These are phyloP conservation scores for Aphis gossypii DNA, from an alignment of 1,140 invertebrate genomes.

Conservation along the genomic window DNA sequence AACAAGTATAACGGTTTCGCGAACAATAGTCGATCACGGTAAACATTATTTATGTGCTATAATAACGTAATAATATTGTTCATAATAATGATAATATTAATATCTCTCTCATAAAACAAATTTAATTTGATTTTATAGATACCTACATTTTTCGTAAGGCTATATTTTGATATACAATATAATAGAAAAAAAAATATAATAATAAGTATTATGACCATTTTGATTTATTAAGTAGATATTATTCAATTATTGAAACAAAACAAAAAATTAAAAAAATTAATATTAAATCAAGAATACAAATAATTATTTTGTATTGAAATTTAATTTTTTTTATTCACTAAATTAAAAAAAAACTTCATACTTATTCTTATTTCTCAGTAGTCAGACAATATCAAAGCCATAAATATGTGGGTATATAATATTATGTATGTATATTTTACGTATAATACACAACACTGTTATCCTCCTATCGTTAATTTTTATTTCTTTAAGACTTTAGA, in stretches of 20 bases:
- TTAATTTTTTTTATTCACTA: not conserved
- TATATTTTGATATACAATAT: not conserved
- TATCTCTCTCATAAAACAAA: not conserved
- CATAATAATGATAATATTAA: conserved; percentile 9
- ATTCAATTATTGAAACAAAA: not conserved
- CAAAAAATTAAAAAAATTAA: not conserved
- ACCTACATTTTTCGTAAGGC: not conserved
- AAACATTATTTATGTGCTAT: conserved; percentile 1
- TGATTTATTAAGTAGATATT: not conserved
- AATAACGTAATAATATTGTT: not conserved
- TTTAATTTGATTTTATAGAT: not conserved
- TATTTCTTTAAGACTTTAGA: not conserved
- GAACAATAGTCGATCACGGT: not conserved
- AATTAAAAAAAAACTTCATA: not conserved
- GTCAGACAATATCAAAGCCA: not conserved
- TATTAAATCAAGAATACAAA: not conserved
- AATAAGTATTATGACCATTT: not conserved
- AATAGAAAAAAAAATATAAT: not conserved
- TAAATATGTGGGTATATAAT: not conserved
- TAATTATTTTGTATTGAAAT: not conserved
- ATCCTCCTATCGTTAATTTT: not conserved
- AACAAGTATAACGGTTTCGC: not conserved
- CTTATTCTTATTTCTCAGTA: not conserved
- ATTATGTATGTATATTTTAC: not conserved
- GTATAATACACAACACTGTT: not conserved